Base-by-base conservation (phyloP, 2,113 vertebrate genomes). In the Ranitomeya imitator region DNA sequence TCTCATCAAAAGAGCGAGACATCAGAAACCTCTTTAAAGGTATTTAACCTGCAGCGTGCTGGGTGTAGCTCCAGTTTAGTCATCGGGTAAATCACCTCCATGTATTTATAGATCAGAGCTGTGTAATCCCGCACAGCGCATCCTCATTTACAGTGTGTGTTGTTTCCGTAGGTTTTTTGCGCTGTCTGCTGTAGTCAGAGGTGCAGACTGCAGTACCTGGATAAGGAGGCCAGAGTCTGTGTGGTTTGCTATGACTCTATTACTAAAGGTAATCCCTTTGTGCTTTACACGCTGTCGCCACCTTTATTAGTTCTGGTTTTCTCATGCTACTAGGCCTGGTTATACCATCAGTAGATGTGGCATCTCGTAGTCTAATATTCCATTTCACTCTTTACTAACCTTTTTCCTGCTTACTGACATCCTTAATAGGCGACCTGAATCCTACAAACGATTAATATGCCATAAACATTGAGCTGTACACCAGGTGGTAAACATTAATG, bases 171-270 rank as follows among this genome's bases (percentile, higher is more conserved):
- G 98, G 97, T 99, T 6, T 99, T 97, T 93, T 99, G 98, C 91
- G 95, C 96, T 8, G 91, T 91, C 78, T 99, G 98, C 94, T 99
- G 98, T 94, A 98, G 95, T 93, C 95, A 95, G 83, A 99, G 96
- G 91, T 97, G 96, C 93, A 97, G 97, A 90, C 94, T 99, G 5
- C 96, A 96, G 9, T 99, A 98, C 91, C 90, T 99, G 94, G 97
- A 98, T 67, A 99, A 98, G 90, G 98, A 99, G 93, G 98, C 97
- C 86, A 96, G 98, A 88, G 97, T 99, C 63, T 99, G 98, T 89
- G 92, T 96, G 90, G 71, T 95, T 92, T 99, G 98, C 94, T 97
- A 96, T 51, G 94, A 96, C 31, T 91, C 93, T 78, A 97, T 99
- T 91, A 96, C 94, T 92, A 96, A 93, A 96, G 97, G 98, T 99